Evolutionary conservation across 2,888 invertebrate species (phyloP).

Genomic region (Lobophora halterata): DNA sequence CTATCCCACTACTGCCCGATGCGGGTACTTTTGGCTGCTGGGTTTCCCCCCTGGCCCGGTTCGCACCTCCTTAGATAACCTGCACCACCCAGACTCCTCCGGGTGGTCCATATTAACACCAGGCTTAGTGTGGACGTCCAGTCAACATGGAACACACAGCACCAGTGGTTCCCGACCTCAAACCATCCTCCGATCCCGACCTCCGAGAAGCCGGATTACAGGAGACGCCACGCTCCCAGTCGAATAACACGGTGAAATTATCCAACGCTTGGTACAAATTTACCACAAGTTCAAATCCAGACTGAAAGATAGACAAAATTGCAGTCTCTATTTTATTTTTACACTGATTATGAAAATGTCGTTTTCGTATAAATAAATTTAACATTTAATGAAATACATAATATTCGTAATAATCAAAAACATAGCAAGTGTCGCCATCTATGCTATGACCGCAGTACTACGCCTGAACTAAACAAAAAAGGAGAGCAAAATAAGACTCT

Average conservation of each 20-base stretch:
- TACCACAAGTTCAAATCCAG: conserved; percentile 99
- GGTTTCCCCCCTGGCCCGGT: conserved; percentile 99
- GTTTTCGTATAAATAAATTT: not conserved
- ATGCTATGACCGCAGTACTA: not conserved
- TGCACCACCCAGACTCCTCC: conserved; percentile 88
- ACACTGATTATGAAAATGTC: not conserved
- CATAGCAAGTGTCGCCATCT: conserved; percentile 11
- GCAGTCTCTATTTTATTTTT: not conserved
- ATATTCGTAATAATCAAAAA: not conserved
- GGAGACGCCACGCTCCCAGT: conserved; percentile 98
- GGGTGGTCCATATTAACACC: conserved; percentile 97
- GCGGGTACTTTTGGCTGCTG: conserved; percentile 99
- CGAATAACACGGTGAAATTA: conserved; percentile 44
- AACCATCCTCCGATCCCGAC: conserved; percentile 94
- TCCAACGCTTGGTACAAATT: conserved; percentile 53
- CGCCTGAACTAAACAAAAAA: not conserved
- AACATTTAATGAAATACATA: not conserved
- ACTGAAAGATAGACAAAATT: conserved; percentile 40
- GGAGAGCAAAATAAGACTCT: no score
- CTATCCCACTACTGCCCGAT: conserved; percentile 99
- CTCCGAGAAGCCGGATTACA: conserved; percentile 99
- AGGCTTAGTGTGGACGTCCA: conserved; percentile 97
- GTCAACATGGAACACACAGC: conserved; percentile 83
- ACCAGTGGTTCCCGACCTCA: conserved; percentile 83
- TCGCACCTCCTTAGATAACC: conserved; percentile 98